These are phyloP conservation scores for Limulus polyphemus DNA, from an alignment of 2,888 invertebrate genomes.

Conservation along the genomic window DNA sequence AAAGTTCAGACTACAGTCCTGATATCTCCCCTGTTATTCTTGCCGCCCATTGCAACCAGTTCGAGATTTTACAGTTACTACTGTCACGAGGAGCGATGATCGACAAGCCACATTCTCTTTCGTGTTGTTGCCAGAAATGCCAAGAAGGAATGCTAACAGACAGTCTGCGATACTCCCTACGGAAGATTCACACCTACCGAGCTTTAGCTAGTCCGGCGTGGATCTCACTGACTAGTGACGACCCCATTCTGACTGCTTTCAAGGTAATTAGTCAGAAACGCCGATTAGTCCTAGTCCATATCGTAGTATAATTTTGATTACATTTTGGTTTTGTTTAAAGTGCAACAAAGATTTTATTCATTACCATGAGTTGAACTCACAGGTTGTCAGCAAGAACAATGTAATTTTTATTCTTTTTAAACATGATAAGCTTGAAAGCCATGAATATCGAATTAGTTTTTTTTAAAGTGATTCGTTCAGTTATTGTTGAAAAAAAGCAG, in stretches of 20 bases:
- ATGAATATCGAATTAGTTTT: too few species aligned
- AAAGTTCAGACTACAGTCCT: slow-evolving; percentile 43
- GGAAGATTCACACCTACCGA: slow-evolving; percentile 42
- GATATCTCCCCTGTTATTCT: slow-evolving; percentile 42
- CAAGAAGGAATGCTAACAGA: slow-evolving; percentile 38
- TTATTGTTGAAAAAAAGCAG: too few species aligned
- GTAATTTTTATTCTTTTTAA: too few species aligned
- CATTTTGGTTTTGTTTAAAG: neutral
- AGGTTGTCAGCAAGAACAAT: too few species aligned
- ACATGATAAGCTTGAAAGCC: too few species aligned
- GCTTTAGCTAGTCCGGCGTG: slow-evolving; percentile 46
- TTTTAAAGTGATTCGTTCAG: too few species aligned
- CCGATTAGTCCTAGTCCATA: too few species aligned
- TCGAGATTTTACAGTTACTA: slow-evolving; percentile 45
- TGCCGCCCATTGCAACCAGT: slow-evolving; percentile 44
- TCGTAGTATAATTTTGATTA: slow-evolving; percentile 1
- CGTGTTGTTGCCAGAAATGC: slow-evolving; percentile 40
- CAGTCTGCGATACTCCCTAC: slow-evolving; percentile 42
- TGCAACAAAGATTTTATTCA: neutral
- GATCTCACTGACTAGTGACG: slow-evolving; percentile 44
- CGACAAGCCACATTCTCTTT: slow-evolving; percentile 39
- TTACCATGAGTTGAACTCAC: slow-evolving; percentile 27
- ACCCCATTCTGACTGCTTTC: slow-evolving; percentile 44
- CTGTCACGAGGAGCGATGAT: slow-evolving; percentile 40
- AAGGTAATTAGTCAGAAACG: slow-evolving; percentile 25